Percentiles rank a stretch among this genome's conserved stretches.
Evolutionary conservation across 2,888 invertebrate species (phyloP).

Genomic region (Drosophila peninsularis): DNA sequence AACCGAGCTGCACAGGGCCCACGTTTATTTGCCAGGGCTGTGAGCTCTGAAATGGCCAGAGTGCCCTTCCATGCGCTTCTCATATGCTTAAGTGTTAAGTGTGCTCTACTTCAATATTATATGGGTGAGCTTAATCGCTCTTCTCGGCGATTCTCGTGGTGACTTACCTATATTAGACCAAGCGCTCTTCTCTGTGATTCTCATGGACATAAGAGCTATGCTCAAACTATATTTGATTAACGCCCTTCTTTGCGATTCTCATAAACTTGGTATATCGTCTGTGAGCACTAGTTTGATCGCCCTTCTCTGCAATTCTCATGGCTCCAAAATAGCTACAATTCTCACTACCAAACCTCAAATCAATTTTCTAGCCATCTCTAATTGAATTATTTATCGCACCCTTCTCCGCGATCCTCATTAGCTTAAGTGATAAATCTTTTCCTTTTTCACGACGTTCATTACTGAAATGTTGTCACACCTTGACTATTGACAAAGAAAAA

Average conservation of each 20-base stretch:
- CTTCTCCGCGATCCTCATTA: constrained; percentile 2
- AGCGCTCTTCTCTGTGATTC: not conserved
- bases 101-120: not conserved
- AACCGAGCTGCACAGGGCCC: not conserved
- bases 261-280: too few relatives aligned
- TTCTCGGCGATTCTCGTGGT: not conserved
- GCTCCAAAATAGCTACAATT: too few relatives aligned
- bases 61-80: not conserved
- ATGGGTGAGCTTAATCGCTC: not conserved
- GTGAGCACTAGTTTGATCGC: too few relatives aligned
- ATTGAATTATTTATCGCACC: not conserved
- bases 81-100: not conserved
- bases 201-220: not conserved
- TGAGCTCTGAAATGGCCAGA: not conserved
- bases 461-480: constrained; percentile 2
- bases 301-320: not conserved
- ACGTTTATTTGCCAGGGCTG: not conserved
- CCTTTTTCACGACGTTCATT: not conserved
- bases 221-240: too few relatives aligned
- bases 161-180: not conserved
- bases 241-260: not conserved
- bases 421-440: not conserved
- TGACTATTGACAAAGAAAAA: not conserved
- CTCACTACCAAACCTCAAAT: not conserved
- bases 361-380: not conserved